A percentile compares a stretch with the other conserved stretches of the same genome.
These are phyloP conservation scores for Lepidurus arcticus DNA, from an alignment of 1,140 invertebrate species.

Conservation along the genomic window DNA sequence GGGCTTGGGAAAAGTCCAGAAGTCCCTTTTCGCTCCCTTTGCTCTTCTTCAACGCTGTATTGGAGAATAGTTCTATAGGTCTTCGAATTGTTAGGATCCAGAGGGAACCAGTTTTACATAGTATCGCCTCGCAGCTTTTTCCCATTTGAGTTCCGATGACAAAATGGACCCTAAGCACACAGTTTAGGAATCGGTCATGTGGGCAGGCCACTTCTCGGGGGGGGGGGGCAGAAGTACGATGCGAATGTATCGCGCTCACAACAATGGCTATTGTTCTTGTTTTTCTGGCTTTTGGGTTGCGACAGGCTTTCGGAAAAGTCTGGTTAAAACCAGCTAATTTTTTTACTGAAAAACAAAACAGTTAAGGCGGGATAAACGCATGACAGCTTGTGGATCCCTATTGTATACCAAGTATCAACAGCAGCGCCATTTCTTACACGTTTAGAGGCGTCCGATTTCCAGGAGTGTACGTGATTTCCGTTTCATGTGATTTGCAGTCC, in stretches of 20 bases:
- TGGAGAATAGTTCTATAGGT: background rate
- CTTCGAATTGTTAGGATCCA: background rate
- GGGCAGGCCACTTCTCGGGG: background rate
- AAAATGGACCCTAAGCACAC: background rate
- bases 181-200: background rate
- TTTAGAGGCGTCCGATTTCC: background rate
- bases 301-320: background rate
- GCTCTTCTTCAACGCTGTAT: background rate
- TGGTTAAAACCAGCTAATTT: background rate
- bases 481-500: background rate
- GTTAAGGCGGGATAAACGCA: background rate
- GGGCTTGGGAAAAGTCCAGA: background rate
- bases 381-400: background rate
- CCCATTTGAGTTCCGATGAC: background rate
- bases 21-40: background rate
- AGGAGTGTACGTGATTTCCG: background rate
- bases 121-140: background rate
- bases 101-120: background rate
- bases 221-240: background rate
- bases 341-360: background rate
- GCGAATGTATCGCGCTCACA: background rate
- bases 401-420: background rate
- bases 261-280: background rate
- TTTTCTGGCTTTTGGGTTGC: background rate
- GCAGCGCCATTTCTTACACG: background rate